A percentile compares a stretch with the other conserved stretches of the same genome.
Evolutionary conservation across 1,140 invertebrate genomes (phyloP).

Genomic region (Episyrphus balteatus): DNA sequence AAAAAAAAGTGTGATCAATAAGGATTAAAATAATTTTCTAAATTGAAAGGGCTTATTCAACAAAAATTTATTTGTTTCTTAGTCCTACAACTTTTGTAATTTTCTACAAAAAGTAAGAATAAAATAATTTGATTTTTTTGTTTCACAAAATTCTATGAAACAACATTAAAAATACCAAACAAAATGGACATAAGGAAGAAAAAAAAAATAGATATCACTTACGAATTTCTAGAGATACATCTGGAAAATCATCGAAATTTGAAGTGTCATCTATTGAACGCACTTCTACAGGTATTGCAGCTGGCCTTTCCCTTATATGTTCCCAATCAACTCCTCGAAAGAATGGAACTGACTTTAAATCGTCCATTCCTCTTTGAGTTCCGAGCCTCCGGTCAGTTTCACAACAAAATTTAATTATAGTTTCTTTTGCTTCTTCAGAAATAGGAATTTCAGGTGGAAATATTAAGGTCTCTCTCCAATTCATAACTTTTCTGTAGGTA

Average conservation of each 20-base stretch:
- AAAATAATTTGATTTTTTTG: too few species aligned
- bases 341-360: conserved; percentile 76
- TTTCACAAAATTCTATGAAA: too few species aligned
- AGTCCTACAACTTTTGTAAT: too few species aligned
- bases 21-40: too few species aligned
- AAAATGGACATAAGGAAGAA: too few species aligned
- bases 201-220: too few species aligned
- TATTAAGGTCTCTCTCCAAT: conserved; percentile 94
- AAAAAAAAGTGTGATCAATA: too few species aligned
- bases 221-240: conserved; percentile 98
- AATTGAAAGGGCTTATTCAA: too few species aligned
- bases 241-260: conserved; percentile 99
- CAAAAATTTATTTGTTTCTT: too few species aligned
- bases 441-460: conserved; percentile 99
- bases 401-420: conserved; percentile 84
- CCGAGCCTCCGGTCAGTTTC: conserved; percentile 86
- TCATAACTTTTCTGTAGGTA: conserved; percentile 99
- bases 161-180: too few species aligned
- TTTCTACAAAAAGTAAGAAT: too few species aligned
- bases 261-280: conserved; percentile 94
- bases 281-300: conserved; percentile 93
- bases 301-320: conserved; percentile 90
- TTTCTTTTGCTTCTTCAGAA: conserved; percentile 83
- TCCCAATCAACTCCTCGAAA: conserved; percentile 93
- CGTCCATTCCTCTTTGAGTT: conserved; percentile 77